Conservation (phyloP, 2,113 vertebrate species). For the Nyctereutes procyonoides region DNA sequence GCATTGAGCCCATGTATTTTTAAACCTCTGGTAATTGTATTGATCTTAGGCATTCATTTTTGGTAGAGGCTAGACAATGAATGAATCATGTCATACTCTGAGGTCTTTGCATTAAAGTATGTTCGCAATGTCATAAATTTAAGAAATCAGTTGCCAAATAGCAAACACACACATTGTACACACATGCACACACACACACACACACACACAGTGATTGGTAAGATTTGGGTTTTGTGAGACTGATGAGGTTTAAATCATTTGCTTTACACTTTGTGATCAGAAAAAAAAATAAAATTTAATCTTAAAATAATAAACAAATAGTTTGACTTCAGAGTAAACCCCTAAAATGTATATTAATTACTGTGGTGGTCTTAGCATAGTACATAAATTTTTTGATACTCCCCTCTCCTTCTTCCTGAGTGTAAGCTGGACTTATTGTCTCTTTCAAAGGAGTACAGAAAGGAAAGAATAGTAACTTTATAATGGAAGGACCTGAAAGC, state of each 20-base stretch:
- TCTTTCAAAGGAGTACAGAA: background rate
- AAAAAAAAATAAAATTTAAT: background rate
- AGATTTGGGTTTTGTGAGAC: background rate
- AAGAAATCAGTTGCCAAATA: constrained; percentile 7
- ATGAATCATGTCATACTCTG: background rate
- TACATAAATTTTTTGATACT: background rate
- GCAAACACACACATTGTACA: background rate
- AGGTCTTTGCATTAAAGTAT: background rate
- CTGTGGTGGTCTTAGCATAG: background rate
- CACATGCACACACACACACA: background rate
- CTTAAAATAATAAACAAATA: constrained; percentile 6
- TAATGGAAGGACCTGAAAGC: too few relatives aligned
- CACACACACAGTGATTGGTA: background rate
- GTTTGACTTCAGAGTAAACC: background rate
- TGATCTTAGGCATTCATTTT: constrained; percentile 5
- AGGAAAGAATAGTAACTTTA: background rate
- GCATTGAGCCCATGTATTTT: background rate
- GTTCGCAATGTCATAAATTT: background rate
- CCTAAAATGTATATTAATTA: background rate
- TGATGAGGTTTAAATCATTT: constrained; percentile 54
- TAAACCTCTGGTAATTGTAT: background rate
- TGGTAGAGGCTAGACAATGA: background rate
- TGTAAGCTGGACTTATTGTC: background rate
- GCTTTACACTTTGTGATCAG: background rate
- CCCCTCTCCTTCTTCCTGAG: background rate